Evolutionary conservation across 1,140 invertebrate species (phyloP).

Genomic region (Tachypleus tridentatus): DNA sequence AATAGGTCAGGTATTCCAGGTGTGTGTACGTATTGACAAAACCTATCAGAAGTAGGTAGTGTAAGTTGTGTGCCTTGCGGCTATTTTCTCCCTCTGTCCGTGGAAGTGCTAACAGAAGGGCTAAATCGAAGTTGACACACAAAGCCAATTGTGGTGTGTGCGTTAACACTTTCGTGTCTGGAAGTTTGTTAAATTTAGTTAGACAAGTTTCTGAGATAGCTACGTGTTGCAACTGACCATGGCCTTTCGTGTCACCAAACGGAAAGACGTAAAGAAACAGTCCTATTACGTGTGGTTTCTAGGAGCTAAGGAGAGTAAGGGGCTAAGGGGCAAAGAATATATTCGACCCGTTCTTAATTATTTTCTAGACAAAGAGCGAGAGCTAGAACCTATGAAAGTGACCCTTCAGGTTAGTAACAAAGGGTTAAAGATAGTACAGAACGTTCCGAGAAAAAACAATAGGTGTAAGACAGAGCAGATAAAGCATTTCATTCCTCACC

Average conservation of each 20-base stretch:
- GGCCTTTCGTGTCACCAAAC: slow-evolving; percentile 21
- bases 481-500: slow-evolving; percentile 90
- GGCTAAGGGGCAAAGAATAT: slow-evolving; percentile 64
- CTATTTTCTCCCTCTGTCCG: no score
- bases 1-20: no score
- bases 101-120: no score
- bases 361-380: slow-evolving; percentile 65
- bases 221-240: slow-evolving; percentile 5
- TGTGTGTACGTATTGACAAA: no score
- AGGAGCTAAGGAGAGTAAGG: slow-evolving; percentile 85
- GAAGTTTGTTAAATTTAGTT: no score
- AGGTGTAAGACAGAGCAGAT: slow-evolving; percentile 43
- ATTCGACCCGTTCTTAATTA: slow-evolving; percentile 69
- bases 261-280: slow-evolving; percentile 72
- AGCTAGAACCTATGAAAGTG: slow-evolving; percentile 83
- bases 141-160: no score
- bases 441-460: slow-evolving; percentile 30
- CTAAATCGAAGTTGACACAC: no score
- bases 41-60: no score
- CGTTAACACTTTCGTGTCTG: no score
- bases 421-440: slow-evolving; percentile 85
- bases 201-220: no score
- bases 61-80: no score
- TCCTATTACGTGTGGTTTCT: slow-evolving; percentile 98
- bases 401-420: slow-evolving; percentile 70